phyloP scores from a whole-genome alignment of 2,888 invertebrate species.

The Pachycephus smyrnensis region DNA sequence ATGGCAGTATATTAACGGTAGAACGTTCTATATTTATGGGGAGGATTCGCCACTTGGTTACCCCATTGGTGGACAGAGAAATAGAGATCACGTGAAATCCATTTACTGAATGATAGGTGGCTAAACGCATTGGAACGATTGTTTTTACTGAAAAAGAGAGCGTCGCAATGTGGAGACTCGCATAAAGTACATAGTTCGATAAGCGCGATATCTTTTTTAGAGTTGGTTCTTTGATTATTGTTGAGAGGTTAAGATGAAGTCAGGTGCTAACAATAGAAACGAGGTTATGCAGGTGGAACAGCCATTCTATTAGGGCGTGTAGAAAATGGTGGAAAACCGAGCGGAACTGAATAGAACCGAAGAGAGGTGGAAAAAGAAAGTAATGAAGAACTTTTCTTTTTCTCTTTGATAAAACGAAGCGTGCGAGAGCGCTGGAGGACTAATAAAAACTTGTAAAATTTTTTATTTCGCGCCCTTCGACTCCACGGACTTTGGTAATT shows the following conservation, averaged over 20 bases:
- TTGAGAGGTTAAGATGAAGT: background rate
- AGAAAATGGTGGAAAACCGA: background rate
- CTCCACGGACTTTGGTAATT: conserved; percentile 25
- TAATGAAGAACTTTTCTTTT: conserved; percentile 39
- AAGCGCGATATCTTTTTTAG: background rate
- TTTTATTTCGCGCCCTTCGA: conserved; percentile 24
- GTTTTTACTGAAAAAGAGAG: too few relatives aligned
- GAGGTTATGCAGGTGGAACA: background rate
- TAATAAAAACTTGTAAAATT: conserved; percentile 24
- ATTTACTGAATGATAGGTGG: background rate
- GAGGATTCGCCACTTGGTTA: background rate
- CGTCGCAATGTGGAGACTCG: too few relatives aligned
- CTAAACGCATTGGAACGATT: background rate
- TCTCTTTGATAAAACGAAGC: conserved; percentile 18
- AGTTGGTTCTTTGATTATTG: background rate
- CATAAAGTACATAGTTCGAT: too few relatives aligned
- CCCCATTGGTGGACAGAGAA: background rate
- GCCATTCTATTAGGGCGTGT: background rate
- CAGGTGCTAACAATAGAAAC: background rate
- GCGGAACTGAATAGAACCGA: background rate
- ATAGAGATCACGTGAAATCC: background rate
- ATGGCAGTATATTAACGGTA: background rate
- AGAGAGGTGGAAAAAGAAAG: background rate
- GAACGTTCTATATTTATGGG: background rate
- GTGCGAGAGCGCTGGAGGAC: conserved; percentile 3